A percentile compares a stretch with the other conserved stretches of the same genome.
These are phyloP conservation scores for Stenopsyche tienmushanensis DNA, from an alignment of 1,140 invertebrate species.

Conservation along the genomic window DNA sequence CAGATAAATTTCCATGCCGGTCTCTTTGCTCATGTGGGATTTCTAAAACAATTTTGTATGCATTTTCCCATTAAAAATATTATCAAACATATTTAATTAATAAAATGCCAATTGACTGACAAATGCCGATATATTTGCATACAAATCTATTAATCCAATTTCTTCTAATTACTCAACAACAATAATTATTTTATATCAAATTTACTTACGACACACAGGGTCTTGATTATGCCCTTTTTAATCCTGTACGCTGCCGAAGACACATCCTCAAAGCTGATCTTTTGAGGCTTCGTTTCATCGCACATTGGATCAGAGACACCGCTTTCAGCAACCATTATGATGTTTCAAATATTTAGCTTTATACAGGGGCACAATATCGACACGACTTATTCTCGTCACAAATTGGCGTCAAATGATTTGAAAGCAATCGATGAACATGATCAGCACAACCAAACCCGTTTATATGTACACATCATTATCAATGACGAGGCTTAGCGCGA, in stretches of 20 bases:
- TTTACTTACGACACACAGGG: slow-evolving; percentile 77
- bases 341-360: not conserved
- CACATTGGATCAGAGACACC: slow-evolving; percentile 69
- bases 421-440: too few species aligned
- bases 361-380: too few species aligned
- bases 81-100: slow-evolving; percentile 1
- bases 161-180: not conserved
- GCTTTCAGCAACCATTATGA: slow-evolving; percentile 51
- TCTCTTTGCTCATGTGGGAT: slow-evolving; percentile 75
- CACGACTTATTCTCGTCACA: not conserved
- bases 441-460: too few species aligned
- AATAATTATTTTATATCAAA: not conserved
- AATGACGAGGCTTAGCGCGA: too few species aligned
- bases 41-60: slow-evolving; percentile 59
- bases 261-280: slow-evolving; percentile 82
- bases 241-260: slow-evolving; percentile 88
- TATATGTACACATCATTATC: too few species aligned
- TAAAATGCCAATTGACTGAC: not conserved
- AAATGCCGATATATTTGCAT: not conserved
- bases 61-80: too few species aligned
- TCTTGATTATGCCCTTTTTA: slow-evolving; percentile 76
- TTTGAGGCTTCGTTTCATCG: slow-evolving; percentile 72
- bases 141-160: not conserved
- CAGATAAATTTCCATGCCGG: slow-evolving; percentile 84
- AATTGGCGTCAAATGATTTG: too few species aligned